phyloP scores from a whole-genome alignment of 1,140 invertebrate species.

The Ceratina calcarata region DNA sequence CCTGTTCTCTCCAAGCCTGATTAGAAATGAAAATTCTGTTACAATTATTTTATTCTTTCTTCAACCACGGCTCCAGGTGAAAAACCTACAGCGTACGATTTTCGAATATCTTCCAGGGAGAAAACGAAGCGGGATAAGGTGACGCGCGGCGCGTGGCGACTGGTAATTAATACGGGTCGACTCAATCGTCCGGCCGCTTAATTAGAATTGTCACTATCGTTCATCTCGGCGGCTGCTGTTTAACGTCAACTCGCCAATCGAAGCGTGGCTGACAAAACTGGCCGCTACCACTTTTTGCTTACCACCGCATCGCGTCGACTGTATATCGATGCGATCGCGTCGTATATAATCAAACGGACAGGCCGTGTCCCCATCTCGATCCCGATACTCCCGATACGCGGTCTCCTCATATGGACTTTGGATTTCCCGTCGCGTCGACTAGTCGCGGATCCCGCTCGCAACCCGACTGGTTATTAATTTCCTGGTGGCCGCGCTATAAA shows the following conservation, averaged over 20 bases:
- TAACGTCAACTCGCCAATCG: constrained; percentile 48
- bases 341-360: constrained; percentile 33
- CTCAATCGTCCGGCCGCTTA: constrained; percentile 37
- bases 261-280: constrained; percentile 50
- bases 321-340: not conserved
- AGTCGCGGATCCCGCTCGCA: too few relatives aligned
- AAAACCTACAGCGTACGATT: too few relatives aligned
- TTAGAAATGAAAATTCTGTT: too few relatives aligned
- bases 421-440: constrained; percentile 20
- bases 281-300: constrained; percentile 47
- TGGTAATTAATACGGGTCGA: constrained; percentile 43
- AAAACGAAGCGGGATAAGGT: not conserved
- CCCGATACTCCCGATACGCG: not conserved
- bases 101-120: too few relatives aligned
- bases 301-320: not conserved
- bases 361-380: constrained; percentile 1
- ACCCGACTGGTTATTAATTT: too few relatives aligned
- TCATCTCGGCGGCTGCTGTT: constrained; percentile 48
- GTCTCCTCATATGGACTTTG: constrained; percentile 32
- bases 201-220: constrained; percentile 55
- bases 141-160: constrained; percentile 6
- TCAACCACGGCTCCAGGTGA: not conserved
- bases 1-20: not conserved
- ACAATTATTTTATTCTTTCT: too few relatives aligned
- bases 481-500: too few relatives aligned